Evolutionary conservation across 35 echinoderm and acorn worm genomes (phyloP), one percentile per base, ranked within the genome.

Genomic region (Apostichopus japonicus): DNA sequence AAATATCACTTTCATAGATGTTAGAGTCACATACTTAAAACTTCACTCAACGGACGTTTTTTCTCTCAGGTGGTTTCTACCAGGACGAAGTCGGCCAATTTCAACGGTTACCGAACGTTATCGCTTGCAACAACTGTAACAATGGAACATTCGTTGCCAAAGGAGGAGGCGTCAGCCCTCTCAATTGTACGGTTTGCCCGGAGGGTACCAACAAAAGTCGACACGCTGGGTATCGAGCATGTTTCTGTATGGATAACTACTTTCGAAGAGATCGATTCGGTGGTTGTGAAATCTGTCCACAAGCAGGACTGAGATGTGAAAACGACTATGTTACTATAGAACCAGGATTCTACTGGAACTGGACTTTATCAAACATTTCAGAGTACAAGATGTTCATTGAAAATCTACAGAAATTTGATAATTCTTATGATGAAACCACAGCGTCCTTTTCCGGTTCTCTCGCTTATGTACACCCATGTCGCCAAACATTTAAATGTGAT

Each of bases 161-260:
- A 19, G 71, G 71, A 7, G n/a, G 6, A 15, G 71, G 71, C 15
- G 21, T 23, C 15, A n/a, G 4, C 21, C 6, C 6, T n/a, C 15
- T 17, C 1, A 19, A 73, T n/a, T 73, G 71, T 73, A 4, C 6
- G 16, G 71, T 73, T n/a, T 73, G 71, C 6, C 71, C 71, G n/a
- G 71, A 73, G n/a, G 71, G 16, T 19, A 73, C 71, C 11, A n/a
- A 21, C 21, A 17, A 73, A n/a, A 73, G 14, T 19, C 1, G 17
- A 23, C 71, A 73, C 21, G 71, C 71, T 19, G 71, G 21, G 6
- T 93, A 56, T 70, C 82, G 92, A 6, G 92, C 92, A 8, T 93
- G 92, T 87, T 75, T 82, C 21, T 93, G 71, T n/a, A 73, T n/a
- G 21, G 21, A 73, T n/a, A 19, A 6, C n/a, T 73, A 73, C n/a